These are phyloP conservation scores for Thalassarche chlororhynchos DNA, from an alignment of 2,113 vertebrate species.

Conservation along the genomic window DNA sequence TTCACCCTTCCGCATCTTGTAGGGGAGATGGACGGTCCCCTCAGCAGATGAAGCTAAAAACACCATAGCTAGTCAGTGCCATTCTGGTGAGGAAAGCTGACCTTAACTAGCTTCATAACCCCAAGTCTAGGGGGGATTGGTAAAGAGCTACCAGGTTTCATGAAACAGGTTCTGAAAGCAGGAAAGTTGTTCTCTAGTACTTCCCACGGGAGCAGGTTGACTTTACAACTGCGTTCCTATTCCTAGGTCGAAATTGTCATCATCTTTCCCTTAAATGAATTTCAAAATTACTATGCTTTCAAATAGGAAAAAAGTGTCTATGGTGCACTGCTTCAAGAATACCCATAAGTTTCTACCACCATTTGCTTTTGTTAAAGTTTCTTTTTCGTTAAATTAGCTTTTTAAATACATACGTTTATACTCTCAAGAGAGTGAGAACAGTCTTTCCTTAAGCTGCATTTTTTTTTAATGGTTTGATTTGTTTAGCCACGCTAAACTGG, in stretches of 20 bases:
- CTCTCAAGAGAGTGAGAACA: neutral
- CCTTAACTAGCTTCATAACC: neutral
- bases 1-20: neutral
- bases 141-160: neutral
- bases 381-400: neutral
- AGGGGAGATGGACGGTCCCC: neutral
- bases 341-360: neutral
- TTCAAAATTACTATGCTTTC: neutral
- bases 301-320: neutral
- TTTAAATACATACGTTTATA: neutral
- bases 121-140: neutral
- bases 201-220: neutral
- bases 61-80: accelerated
- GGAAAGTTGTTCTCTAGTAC: neutral
- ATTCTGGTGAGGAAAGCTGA: neutral
- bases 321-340: neutral
- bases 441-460: neutral
- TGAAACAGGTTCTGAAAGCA: neutral
- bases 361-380: neutral
- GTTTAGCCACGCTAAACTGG: neutral
- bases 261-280: neutral
- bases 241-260: neutral
- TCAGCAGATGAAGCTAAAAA: neutral
- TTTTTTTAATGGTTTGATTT: neutral
- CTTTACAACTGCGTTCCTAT: neutral